Evolutionary conservation across 2,888 invertebrate species (phyloP), one percentile per base, ranked within the genome.

Genomic region (Callyntrura sp.): DNA sequence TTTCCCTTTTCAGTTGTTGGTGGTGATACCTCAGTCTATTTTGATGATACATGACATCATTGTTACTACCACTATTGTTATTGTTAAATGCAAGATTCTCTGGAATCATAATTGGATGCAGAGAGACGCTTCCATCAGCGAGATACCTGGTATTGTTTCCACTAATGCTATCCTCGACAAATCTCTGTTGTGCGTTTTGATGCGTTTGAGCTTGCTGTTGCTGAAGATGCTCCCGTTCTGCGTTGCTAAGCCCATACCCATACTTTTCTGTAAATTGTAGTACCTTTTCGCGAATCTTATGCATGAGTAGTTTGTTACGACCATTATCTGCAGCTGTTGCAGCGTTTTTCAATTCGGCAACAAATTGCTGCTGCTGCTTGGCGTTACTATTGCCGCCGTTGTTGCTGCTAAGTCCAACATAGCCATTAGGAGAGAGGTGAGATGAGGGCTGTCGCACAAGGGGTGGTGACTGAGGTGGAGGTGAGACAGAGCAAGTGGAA

Each of bases 221-320:
- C 35, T 35, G 35, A 17, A 14, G 82, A 8, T 82, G 88, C 9
- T 60, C 55, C 28, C 35, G 62, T 35, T 82, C 88, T 17, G 28
- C 83, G 2, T 43, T 45, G 25, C 73, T 70, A 25, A 92, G 83
- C n/a, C 92, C 92, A 62, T 93, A 93, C 5, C 93, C 93, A 91
- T 91, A 93, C 62, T 92, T 91, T 84, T 93, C 92, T n/a, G 92
- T 93, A 65, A 92, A 93, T 45, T 92, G 92, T 25, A 93, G 86
- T 17, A 93, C 93, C 70, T 93, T 92, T 43, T 93, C 93, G 51
- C 92, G 85, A 45, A 88, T 83, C 20, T 83, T 88, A 62, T 84
- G 57, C 88, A 88, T 88, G 65, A 88, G 88, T 90, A 90, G 45
- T 57, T 91, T 65, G 28, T 83, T 83, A 11, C 76, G 25, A 43